Evolutionary conservation across 2,888 invertebrate species (phyloP).

Genomic region (Flexamia atlantica): DNA sequence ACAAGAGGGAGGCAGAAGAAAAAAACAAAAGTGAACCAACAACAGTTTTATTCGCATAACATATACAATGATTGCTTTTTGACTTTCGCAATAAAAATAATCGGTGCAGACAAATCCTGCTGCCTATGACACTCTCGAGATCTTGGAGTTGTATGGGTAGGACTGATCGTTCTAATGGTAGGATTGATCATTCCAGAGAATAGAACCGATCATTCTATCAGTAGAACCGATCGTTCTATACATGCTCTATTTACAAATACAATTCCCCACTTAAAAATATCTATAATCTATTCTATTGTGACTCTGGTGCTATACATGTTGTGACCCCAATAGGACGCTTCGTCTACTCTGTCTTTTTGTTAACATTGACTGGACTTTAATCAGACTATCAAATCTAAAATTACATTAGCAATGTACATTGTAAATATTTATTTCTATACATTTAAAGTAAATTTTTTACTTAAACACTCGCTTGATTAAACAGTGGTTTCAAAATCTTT

Average conservation of each 20-base stretch:
- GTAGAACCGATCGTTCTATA: background rate
- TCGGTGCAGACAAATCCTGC: conserved; percentile 8
- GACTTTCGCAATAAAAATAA: background rate
- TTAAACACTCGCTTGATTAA: too few species aligned
- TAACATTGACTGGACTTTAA: background rate
- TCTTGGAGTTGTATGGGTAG: background rate
- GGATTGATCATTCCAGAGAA: too few species aligned
- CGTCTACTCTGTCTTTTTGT: background rate
- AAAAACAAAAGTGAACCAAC: conserved; percentile 15
- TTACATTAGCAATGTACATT: too few species aligned
- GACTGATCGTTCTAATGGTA: background rate
- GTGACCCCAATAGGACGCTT: background rate
- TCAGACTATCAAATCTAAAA: background rate
- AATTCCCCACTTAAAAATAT: background rate
- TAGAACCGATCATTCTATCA: too few species aligned
- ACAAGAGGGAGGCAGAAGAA: too few species aligned
- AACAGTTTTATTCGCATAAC: conserved; percentile 27
- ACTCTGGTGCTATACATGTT: conserved; percentile 10
- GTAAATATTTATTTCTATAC: too few species aligned
- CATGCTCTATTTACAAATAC: background rate
- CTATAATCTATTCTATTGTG: background rate
- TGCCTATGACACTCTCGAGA: conserved; percentile 14
- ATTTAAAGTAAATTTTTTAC: too few species aligned
- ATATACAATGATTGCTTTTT: conserved; percentile 12
- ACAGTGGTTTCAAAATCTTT: too few species aligned